Conservation (phyloP, 2,113 vertebrate species). For the Tachysurus vachellii region DNA sequence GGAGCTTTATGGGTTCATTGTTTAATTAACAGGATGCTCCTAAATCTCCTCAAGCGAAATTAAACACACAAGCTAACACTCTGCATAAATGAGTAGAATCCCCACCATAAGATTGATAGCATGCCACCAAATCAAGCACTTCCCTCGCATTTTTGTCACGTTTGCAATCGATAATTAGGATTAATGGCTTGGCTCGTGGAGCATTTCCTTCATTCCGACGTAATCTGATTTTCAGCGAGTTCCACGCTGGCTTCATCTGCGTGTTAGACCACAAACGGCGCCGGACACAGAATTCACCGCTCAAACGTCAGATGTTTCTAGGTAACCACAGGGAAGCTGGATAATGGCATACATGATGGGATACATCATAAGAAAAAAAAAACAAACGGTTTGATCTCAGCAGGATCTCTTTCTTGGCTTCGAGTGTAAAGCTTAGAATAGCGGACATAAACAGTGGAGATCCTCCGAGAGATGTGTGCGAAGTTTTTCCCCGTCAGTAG, state of each 20-base stretch:
- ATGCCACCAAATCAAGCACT: not conserved
- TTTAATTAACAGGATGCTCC: not conserved
- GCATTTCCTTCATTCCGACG: not conserved
- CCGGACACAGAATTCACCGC: constrained; percentile 1
- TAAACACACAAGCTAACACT: not conserved
- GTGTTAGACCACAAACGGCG: constrained; percentile 24
- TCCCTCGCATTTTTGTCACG: constrained; percentile 19
- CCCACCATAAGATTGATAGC: not conserved
- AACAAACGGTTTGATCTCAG: constrained; percentile 28
- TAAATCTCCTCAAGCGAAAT: not conserved
- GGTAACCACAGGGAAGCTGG: constrained; percentile 4
- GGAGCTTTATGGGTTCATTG: not conserved
- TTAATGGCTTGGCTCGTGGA: constrained; percentile 25
- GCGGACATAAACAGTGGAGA: not conserved
- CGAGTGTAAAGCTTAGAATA: not conserved
- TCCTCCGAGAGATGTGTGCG: not conserved
- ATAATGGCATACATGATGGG: constrained; percentile 20
- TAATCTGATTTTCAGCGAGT: constrained; percentile 14
- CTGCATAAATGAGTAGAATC: not conserved
- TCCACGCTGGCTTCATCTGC: constrained; percentile 5
- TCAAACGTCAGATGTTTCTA: constrained; percentile 23
- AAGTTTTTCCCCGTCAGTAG: not conserved
- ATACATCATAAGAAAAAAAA: not conserved
- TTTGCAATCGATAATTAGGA: constrained; percentile 31
- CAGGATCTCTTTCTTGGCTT: constrained; percentile 14